Evolutionary conservation across 2,888 invertebrate species (phyloP).

Genomic region (Biston betularia): DNA sequence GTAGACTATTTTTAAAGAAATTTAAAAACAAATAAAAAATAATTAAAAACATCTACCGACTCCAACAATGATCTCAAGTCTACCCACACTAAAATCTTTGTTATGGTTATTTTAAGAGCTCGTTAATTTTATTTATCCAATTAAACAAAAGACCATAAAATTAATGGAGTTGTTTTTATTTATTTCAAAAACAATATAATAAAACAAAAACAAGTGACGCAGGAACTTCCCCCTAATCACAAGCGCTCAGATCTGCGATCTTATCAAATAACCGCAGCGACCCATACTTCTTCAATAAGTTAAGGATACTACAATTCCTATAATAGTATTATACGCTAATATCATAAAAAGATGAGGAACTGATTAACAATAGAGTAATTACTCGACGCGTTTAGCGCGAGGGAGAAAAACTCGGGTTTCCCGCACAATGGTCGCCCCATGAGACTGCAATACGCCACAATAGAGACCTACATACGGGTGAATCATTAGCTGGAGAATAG

Average conservation of each 20-base stretch:
- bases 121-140: too few relatives aligned
- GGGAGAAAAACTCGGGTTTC: slow-evolving; percentile 38
- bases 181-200: not conserved
- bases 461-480: slow-evolving; percentile 26
- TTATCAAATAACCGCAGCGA: slow-evolving; percentile 8
- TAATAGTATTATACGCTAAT: slow-evolving; percentile 11
- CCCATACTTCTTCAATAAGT: slow-evolving; percentile 2
- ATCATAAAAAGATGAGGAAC: slow-evolving; percentile 14
- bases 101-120: too few relatives aligned
- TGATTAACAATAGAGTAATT: slow-evolving; percentile 30
- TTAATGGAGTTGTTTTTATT: not conserved
- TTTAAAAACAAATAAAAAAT: too few relatives aligned
- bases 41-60: too few relatives aligned
- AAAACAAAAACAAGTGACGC: not conserved
- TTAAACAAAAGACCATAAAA: not conserved
- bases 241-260: not conserved
- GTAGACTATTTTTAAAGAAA: too few relatives aligned
- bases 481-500: slow-evolving; percentile 26
- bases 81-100: too few relatives aligned
- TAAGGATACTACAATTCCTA: not conserved
- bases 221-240: slow-evolving; percentile 1
- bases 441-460: slow-evolving; percentile 31
- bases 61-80: too few relatives aligned
- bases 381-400: slow-evolving; percentile 14
- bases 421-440: slow-evolving; percentile 31